Evolutionary conservation across 2,113 vertebrate species (phyloP), one percentile per base, ranked within the genome.

Genomic region (Pterocles burchelli): DNA sequence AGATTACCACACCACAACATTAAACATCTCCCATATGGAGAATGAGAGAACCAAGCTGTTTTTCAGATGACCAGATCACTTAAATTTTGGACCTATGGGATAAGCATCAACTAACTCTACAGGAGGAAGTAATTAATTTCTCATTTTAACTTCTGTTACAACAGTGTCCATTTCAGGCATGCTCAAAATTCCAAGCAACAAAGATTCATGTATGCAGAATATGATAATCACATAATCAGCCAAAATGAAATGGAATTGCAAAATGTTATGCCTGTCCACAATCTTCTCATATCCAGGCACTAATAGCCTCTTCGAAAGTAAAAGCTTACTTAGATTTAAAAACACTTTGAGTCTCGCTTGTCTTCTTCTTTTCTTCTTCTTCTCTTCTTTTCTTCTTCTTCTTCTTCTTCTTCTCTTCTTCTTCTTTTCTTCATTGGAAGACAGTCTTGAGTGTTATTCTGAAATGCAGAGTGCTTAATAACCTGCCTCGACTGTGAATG

Each of bases 391-490:
- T 38, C 10, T 10, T 10, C 38, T 38, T 38, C 38, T 38, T 38
- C 38, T 38, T 10, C 38, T 38, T 38, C 38, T 41, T 41, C 41
- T 41, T 41, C 41, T 41, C 6, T 6, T 41, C 41, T 41, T 41
- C 41, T 41, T 41, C 41, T 41, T 41, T 13, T 41, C 41, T 94
- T 96, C 93, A 59, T 14, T 95, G 76, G 38, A 68, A 86, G 92
- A 90, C 68, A 81, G 63, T 67, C 88, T 90, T 70, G 80, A 95
- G 93, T 66, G 84, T 96, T 94, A 68, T 84, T 94, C 92, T 95
- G 83, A 95, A 95, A 93, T 7, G 10, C 66, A 57, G 85, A 93
- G 95, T 84, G 72, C 82, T 96, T 97, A 97, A 96, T 96, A 93
- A 94, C 80, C 86, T 94, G 89, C 86, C 83, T 90, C 6, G 13